Evolutionary conservation across 2,888 invertebrate genomes (phyloP).

Genomic region (Noctua janthe): DNA sequence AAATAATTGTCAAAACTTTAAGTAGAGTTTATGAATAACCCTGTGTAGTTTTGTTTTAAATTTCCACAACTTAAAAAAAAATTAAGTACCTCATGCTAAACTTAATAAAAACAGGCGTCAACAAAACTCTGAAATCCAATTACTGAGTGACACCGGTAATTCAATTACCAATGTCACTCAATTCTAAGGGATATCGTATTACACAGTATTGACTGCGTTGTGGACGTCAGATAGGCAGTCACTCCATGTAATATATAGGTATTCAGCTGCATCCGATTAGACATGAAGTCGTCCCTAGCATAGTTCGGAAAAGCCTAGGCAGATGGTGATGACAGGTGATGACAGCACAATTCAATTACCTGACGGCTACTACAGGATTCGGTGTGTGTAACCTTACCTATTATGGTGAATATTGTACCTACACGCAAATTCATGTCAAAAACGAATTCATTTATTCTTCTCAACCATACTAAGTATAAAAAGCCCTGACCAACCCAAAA

Average conservation of each 20-base stretch:
- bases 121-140: not conserved
- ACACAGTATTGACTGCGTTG: not conserved
- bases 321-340: not conserved
- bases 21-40: not conserved
- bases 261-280: not conserved
- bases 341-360: not conserved
- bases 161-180: not conserved
- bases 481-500: constrained; percentile 47
- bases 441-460: constrained; percentile 5
- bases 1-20: not conserved
- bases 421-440: constrained; percentile 1
- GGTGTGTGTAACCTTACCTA: not conserved
- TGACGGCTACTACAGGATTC: not conserved
- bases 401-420: not conserved
- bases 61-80: not conserved
- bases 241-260: not conserved
- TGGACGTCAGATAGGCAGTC: not conserved
- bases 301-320: not conserved
- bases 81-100: not conserved
- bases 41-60: not conserved
- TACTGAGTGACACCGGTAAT: constrained; percentile 13
- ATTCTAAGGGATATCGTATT: not conserved
- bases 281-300: not conserved
- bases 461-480: not conserved
- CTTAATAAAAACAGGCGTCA: not conserved